Percentiles rank a stretch among this genome's conserved stretches.
Conservation (phyloP, 2,888 invertebrate species). For the Drosophila recens region DNA sequence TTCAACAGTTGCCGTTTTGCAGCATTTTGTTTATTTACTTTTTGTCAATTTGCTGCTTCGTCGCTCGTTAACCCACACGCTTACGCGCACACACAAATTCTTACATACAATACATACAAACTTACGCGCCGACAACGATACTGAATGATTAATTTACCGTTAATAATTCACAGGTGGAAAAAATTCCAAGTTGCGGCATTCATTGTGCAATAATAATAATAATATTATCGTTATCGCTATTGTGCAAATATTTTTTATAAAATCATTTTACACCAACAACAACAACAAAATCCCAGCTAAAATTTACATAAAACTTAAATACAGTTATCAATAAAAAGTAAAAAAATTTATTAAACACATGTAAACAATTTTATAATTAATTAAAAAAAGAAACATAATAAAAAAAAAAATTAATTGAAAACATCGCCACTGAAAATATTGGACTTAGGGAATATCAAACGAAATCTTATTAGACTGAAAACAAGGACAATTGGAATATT, state of each 20-base stretch:
- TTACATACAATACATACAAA: neutral
- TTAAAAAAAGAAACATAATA: constrained; percentile 1
- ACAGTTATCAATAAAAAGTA: constrained; percentile 4
- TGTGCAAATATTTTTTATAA: constrained; percentile 65
- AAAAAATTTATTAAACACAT: constrained; percentile 17
- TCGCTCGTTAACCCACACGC: constrained; percentile 58
- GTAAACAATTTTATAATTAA: constrained; percentile 33
- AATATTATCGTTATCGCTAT: constrained; percentile 32
- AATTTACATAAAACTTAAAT: constrained; percentile 19
- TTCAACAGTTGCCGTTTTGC: constrained; percentile 70
- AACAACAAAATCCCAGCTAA: constrained; percentile 17
- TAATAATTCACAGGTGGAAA: constrained; percentile 75
- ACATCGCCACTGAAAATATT: constrained; percentile 16
- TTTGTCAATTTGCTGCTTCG: constrained; percentile 68
- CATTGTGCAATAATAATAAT: constrained; percentile 65
- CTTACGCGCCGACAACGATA: constrained; percentile 13
- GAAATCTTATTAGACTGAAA: constrained; percentile 65
- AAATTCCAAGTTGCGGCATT: constrained; percentile 49
- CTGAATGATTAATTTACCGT: constrained; percentile 77
- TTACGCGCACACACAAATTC: constrained; percentile 6
- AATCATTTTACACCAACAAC: constrained; percentile 45
- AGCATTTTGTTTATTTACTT: constrained; percentile 67
- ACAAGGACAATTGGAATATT: constrained; percentile 67
- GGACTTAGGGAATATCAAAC: constrained; percentile 50
- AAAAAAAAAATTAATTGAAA: neutral